These are phyloP conservation scores for Schrankia costaestrigalis DNA, from an alignment of 2,888 invertebrate genomes.

Conservation along the genomic window DNA sequence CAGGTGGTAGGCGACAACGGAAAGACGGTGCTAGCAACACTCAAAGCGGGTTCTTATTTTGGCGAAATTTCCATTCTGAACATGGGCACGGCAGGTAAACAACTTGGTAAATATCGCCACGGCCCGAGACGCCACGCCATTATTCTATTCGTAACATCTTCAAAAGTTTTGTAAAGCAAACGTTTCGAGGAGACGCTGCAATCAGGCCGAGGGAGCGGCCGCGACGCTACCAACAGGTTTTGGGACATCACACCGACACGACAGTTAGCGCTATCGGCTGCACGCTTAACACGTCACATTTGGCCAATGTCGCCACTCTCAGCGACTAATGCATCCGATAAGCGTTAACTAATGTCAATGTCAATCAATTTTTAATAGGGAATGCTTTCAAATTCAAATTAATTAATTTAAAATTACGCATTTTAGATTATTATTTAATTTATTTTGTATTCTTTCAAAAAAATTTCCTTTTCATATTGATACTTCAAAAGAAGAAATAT, in stretches of 20 bases:
- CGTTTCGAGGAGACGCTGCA: slow-evolving; percentile 79
- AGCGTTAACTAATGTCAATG: slow-evolving; percentile 55
- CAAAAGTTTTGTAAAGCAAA: slow-evolving; percentile 74
- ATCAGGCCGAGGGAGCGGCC: slow-evolving; percentile 80
- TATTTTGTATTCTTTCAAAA: slow-evolving; percentile 48
- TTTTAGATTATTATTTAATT: slow-evolving; percentile 49
- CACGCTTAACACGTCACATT: slow-evolving; percentile 2
- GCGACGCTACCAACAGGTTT: slow-evolving; percentile 71
- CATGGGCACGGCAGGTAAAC: slow-evolving; percentile 99
- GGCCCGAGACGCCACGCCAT: slow-evolving; percentile 82
- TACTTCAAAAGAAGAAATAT: slow-evolving; percentile 52
- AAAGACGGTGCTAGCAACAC: slow-evolving; percentile 96
- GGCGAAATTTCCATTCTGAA: slow-evolving; percentile 99
- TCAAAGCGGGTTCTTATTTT: slow-evolving; percentile 99
- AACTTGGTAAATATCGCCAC: slow-evolving; percentile 94
- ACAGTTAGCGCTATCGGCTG: slow-evolving; percentile 45
- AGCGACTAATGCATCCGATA: slow-evolving; percentile 30
- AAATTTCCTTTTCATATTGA: slow-evolving; percentile 47
- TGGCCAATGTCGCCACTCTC: slow-evolving; percentile 6
- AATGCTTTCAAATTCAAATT: slow-evolving; percentile 50
- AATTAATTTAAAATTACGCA: slow-evolving; percentile 49
- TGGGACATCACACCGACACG: slow-evolving; percentile 65
- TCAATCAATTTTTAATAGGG: slow-evolving; percentile 42
- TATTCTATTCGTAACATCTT: slow-evolving; percentile 65
- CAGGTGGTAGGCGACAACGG: slow-evolving; percentile 98